Evolutionary conservation across 2,888 invertebrate genomes (phyloP), one percentile per base, ranked within the genome.

Genomic region (Stenolophus ochropezus): DNA sequence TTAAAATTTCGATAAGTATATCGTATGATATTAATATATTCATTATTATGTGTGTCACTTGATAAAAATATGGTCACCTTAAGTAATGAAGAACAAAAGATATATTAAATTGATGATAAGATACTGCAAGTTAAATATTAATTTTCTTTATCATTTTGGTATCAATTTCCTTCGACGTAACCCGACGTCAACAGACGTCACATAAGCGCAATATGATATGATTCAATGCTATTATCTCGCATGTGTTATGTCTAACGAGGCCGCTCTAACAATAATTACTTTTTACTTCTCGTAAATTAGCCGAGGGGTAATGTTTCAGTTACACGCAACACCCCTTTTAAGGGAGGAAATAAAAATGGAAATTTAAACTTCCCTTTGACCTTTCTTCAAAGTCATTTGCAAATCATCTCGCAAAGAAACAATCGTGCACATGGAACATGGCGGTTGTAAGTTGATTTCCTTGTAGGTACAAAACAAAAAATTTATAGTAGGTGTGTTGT

Each of bases 191-290:
- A 14, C 14, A 8, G 18, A 18, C 20, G 18, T 6, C 21, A 14
- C 5, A 56, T 4, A 8, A 6, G 3, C 27, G 65, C 65, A 69
- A 69, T 69, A 33, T 69, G 65, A 69, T 69, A 69, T 69, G 65
- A 33, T 69, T 69, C 65, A 69, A 69, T 33, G 65, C 65, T 69
- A 27, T 42, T 69, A 69, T 69, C 65, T 69, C 5, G 65, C 65
- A 69, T 69, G 33, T 69, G 27, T 33, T 69, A 27, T 61, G 65
- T 33, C 27, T 33, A 69, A 69, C 65, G 33, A 69, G 65, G 65
- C 27, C 65, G 33, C 33, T 8, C 18, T 27, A 69, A 6, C 42
- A 69, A 33, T 69, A 69, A 69, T 33, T 69, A 69, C 65, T 69
- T 69, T 69, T 69, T 69, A 69, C 33, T 33, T 33, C 42, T 11